Base-by-base conservation (phyloP, 2,113 vertebrate species). In the Microcebus tavaratra region DNA sequence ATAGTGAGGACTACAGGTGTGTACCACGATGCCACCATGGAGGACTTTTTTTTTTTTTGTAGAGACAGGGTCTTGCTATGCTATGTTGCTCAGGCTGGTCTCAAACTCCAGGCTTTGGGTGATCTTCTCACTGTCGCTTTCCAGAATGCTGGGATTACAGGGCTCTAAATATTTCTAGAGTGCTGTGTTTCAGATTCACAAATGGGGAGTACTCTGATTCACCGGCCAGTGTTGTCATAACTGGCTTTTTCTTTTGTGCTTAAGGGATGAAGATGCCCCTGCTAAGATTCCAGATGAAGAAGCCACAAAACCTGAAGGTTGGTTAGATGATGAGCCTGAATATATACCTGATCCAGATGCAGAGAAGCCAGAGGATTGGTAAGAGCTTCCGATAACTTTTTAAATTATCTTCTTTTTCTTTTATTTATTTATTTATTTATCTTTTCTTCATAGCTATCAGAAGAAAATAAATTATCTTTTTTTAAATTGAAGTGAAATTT, bases 231-330 rank as follows among this genome's bases (percentile, higher is more conserved):
- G 67, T 65, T 67, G 59, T n/a, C 81, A 31, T 95, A 78, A 59
- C 8, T 72, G 8, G 50, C 92, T 68, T 94, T 95, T 72, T 78
- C 68, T 50, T 61, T 6, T 29, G 8, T 94, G 23, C 86, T 83
- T 68, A 76, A 99, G 99, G 99, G 99, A 99, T 97, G 99, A 99
- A 97, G 99, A 99, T 55, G 99, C 99, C 91, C 99, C 99, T 5
- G 99, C 99, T 95, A 99, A 99, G 98, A 98, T 99, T 0, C 96
- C 99, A 0, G 99, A 99, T 98, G 99, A 99, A 78, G 99, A 98
- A 0, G 99, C 99, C 1, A 99, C 99, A 91, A 99, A 99, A 96
- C 99, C 99, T 0, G 99, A 99, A 29, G 99, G 99, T 65, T 99
- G 99, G 99, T 94, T 99, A 98, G 99, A 99, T 92, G 99, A 99